Conservation (phyloP, 2,797 vertebrate genomes). For the Melopsittacus undulatus region DNA sequence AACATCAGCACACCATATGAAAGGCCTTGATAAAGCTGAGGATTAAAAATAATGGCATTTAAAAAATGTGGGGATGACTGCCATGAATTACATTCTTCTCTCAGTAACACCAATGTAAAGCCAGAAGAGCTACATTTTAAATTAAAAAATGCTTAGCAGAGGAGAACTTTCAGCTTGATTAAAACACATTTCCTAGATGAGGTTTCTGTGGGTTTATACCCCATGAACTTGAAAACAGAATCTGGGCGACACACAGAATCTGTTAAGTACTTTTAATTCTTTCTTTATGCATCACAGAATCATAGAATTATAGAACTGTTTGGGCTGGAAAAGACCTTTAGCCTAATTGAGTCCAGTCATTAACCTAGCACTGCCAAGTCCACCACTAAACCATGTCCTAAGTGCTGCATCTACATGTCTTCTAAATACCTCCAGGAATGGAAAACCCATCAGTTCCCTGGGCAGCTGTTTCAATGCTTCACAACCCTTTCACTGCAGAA, state of each 20-base stretch:
- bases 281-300: neutral
- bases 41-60: conserved; percentile 22
- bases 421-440: neutral
- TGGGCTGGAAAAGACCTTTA: neutral
- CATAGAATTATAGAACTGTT: neutral
- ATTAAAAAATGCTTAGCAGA: conserved; percentile 2
- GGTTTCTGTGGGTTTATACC: neutral
- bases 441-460: neutral
- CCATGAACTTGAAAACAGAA: neutral
- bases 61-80: neutral
- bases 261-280: neutral
- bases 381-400: neutral
- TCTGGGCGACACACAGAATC: neutral
- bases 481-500: neutral
- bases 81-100: conserved; percentile 3
- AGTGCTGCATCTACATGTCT: fast-evolving
- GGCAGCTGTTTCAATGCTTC: neutral
- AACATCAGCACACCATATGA: neutral
- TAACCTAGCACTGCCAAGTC: neutral
- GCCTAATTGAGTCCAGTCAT: neutral
- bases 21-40: conserved; percentile 24
- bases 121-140: neutral
- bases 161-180: neutral
- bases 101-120: neutral
- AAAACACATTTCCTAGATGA: neutral